Evolutionary conservation across 2,113 vertebrate genomes (phyloP).

Genomic region (Cathartes aura): DNA sequence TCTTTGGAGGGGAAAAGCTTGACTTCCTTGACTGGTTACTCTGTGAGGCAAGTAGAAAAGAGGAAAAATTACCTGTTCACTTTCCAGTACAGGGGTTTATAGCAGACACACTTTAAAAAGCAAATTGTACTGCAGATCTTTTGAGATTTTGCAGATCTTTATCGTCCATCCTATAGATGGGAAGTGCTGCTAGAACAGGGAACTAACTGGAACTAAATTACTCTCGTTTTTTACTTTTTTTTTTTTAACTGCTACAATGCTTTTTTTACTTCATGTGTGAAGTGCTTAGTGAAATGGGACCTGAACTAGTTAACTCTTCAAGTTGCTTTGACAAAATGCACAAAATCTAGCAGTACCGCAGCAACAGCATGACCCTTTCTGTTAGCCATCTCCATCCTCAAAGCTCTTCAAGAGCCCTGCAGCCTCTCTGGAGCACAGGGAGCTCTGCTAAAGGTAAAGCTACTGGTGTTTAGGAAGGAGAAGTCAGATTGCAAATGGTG

Average conservation of each 20-base stretch:
- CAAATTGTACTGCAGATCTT: not conserved
- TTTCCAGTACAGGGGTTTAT: not conserved
- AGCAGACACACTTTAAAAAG: not conserved
- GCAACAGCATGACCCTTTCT: not conserved
- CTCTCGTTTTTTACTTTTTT: not conserved
- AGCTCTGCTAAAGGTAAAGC: not conserved
- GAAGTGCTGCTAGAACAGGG: not conserved
- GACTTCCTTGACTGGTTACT: not conserved
- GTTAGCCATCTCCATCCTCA: not conserved
- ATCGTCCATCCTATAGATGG: not conserved
- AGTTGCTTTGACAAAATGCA: not conserved
- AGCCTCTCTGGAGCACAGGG: not conserved
- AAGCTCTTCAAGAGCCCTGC: not conserved
- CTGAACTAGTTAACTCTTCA: not conserved
- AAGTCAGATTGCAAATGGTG: not conserved
- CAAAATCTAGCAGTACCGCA: not conserved
- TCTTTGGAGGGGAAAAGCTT: not conserved
- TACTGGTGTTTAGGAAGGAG: not conserved
- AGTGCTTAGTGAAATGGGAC: not conserved
- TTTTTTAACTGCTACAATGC: not conserved
- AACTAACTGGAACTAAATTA: not conserved
- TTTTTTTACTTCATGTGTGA: not conserved
- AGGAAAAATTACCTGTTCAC: not conserved
- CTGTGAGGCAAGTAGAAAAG: not conserved
- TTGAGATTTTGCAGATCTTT: not conserved